These are phyloP conservation scores for Eulemur rufifrons DNA, from an alignment of 2,113 vertebrate genomes.

Conservation along the genomic window DNA sequence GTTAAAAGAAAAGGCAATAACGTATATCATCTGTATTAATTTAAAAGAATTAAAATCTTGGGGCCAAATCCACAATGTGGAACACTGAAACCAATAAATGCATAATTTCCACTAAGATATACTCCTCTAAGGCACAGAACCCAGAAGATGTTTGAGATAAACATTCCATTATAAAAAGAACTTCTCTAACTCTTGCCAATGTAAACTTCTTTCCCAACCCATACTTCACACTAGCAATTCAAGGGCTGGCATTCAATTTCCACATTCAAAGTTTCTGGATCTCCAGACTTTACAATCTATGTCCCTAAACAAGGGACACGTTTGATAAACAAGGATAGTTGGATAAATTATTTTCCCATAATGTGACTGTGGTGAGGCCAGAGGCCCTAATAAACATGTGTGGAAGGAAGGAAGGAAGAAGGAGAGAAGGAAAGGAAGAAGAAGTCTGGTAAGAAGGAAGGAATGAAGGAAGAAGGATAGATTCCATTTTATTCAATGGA, in stretches of 20 bases:
- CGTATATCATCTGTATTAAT: not conserved
- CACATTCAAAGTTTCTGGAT: not conserved
- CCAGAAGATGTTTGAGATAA: constrained; percentile 12
- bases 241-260: not conserved
- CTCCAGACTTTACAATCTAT: not conserved
- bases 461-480: not conserved
- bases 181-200: not conserved
- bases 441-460: not conserved
- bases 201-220: not conserved
- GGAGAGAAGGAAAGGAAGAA: not conserved
- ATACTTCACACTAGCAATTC: not conserved
- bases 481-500: not conserved
- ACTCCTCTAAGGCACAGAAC: not conserved
- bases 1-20: constrained; percentile 47
- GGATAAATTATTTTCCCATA: not conserved
- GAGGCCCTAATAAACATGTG: not conserved
- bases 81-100: constrained; percentile 19
- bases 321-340: not conserved
- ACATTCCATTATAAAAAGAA: constrained; percentile 14
- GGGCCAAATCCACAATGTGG: constrained; percentile 10
- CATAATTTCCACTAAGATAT: not conserved
- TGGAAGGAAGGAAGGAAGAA: not conserved
- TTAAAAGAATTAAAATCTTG: constrained; percentile 48
- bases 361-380: not conserved
- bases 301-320: not conserved